Conservation (phyloP, 2,797 vertebrate species). For the Phrynocephalus guinanensis region DNA sequence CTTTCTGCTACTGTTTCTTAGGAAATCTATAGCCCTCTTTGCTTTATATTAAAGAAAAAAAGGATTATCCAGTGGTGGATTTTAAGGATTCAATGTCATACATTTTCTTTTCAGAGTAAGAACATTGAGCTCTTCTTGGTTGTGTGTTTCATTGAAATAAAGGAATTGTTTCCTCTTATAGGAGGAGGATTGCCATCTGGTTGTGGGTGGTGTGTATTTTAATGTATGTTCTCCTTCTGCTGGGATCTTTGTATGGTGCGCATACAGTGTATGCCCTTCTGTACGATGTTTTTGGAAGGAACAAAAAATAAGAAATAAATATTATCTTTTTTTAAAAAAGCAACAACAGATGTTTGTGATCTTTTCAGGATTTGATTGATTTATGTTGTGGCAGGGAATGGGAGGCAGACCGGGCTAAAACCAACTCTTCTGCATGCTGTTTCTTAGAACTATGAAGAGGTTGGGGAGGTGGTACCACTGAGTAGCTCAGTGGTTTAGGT, state of each 20-base stretch:
- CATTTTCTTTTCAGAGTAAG: constrained; percentile 54
- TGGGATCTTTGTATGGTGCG: constrained; percentile 51
- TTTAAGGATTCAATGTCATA: constrained; percentile 56
- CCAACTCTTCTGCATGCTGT: too few relatives aligned
- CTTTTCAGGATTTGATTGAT: too few relatives aligned
- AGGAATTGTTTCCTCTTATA: constrained; percentile 55
- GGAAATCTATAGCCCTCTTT: constrained; percentile 30
- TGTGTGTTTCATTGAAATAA: constrained; percentile 67
- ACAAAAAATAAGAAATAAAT: constrained; percentile 47
- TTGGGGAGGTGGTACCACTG: too few relatives aligned
- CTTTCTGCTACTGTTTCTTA: not conserved
- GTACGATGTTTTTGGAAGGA: constrained; percentile 25
- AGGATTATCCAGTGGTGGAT: constrained; percentile 8
- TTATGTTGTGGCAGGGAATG: too few relatives aligned
- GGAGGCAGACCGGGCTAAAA: too few relatives aligned
- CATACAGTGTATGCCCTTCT: constrained; percentile 61
- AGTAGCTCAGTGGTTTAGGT: too few relatives aligned
- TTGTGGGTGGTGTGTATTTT: constrained; percentile 32
- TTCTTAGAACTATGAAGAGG: too few relatives aligned
- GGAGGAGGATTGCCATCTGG: constrained; percentile 45
- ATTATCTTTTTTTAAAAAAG: too few relatives aligned
- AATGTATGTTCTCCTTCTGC: constrained; percentile 41
- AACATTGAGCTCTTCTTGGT: constrained; percentile 53
- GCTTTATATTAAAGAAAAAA: constrained; percentile 68
- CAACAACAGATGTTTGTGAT: too few relatives aligned